A percentile compares a stretch with the other conserved stretches of the same genome.
Evolutionary conservation across 2,888 invertebrate genomes (phyloP).

Genomic region (Caenorhabditis parvicauda): DNA sequence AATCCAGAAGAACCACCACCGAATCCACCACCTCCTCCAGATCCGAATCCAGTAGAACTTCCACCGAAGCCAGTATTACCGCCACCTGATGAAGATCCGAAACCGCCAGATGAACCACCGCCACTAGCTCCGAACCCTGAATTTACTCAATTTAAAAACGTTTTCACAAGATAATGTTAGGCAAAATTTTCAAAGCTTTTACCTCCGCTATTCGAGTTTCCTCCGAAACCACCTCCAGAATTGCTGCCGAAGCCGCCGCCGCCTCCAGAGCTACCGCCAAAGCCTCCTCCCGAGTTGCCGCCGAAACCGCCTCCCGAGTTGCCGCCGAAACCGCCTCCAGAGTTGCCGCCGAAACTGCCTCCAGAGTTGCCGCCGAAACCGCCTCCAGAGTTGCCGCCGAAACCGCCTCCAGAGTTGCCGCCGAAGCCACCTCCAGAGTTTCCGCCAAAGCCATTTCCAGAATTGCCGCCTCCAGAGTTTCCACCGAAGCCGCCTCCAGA

Average conservation of each 20-base stretch:
- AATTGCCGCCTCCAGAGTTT: slow-evolving; percentile 13
- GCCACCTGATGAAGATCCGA: slow-evolving; percentile 14
- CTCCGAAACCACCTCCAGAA: too few species aligned
- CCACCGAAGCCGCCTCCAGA: not conserved
- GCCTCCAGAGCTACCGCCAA: slow-evolving; percentile 4
- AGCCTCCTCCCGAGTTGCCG: slow-evolving; percentile 3
- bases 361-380: slow-evolving; percentile 7
- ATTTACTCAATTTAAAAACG: not conserved
- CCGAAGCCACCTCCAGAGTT: slow-evolving; percentile 17
- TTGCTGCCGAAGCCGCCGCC: not conserved
- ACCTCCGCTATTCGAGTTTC: too few species aligned
- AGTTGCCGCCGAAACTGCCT: slow-evolving; percentile 11
- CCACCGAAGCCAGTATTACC: slow-evolving; percentile 20
- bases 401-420: slow-evolving; percentile 10
- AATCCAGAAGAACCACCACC: slow-evolving; percentile 4
- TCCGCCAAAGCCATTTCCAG: slow-evolving; percentile 15
- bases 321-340: slow-evolving; percentile 7
- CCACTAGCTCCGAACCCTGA: not conserved
- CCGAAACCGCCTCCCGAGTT: slow-evolving; percentile 5
- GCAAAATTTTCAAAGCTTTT: not conserved
- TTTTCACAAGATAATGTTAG: not conserved
- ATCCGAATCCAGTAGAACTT: slow-evolving; percentile 3
- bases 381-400: slow-evolving; percentile 5
- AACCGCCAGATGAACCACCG: slow-evolving; percentile 6
- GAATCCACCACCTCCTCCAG: slow-evolving; percentile 19